Evolutionary conservation across 2,888 invertebrate genomes (phyloP), one percentile per base, ranked within the genome.

Genomic region (Hyles lineata): DNA sequence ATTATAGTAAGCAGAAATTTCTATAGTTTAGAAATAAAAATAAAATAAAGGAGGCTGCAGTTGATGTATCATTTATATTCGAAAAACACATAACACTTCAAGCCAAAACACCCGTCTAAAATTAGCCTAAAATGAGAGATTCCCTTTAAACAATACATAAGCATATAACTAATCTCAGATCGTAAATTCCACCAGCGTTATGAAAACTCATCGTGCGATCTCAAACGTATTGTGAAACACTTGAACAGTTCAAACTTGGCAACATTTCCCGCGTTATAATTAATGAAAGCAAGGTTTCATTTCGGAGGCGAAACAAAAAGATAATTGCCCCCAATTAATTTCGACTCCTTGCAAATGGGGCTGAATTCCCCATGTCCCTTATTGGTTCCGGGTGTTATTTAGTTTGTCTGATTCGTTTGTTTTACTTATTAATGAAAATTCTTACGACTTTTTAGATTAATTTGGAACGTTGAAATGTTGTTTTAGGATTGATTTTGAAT

Each of bases 271-370:
- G 74, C 73, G 80, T 88, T 89, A 89, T 92, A 92, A 92, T 92
- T 89, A 91, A 92, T 90, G 83, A 82, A 82, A 83, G 86, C 52
- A 87, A 87, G 85, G 85, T 91, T 90, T 88, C 85, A 87, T 89
- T 90, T 87, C 79, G 82, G 77, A 77, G 82, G 81, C 83, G 85
- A 88, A 91, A 92, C 92, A 92, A 92, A 93, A 93, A 91, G 92
- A 92, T 93, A 92, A 92, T 93, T 90, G 89, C 84, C 83, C 79
- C 87, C 91, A 92, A 94, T 94, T 93, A 93, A 93, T 94, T 92
- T 89, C 73, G 83, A 84, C 89, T 92, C 87, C 88, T 91, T 90
- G 88, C 86, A 91, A 92, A 91, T 90, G 87, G 86, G 90, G 85
- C 87, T 71, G 83, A 80, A 84, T 85, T 87, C 85, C 82, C 82